Conservation (phyloP, 2,888 invertebrate species). For the Helobdella robusta region DNA sequence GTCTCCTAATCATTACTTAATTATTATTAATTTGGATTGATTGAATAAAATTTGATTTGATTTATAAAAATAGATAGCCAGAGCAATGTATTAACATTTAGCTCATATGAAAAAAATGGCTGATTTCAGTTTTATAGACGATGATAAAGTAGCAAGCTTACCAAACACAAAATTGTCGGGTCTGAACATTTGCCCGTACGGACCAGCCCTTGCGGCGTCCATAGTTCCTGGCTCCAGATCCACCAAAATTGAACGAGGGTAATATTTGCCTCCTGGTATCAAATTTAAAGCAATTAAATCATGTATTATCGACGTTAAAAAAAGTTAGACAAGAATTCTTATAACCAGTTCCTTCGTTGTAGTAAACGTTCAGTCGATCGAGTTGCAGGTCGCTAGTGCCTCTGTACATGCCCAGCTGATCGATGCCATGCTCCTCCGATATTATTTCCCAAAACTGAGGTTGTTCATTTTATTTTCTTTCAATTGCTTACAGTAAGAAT, state of each 20-base stretch:
- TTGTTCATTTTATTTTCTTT: no score
- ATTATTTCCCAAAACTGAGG: constrained; percentile 45
- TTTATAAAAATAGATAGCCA: background rate
- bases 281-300: background rate
- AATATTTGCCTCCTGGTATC: constrained; percentile 52
- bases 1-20: no score
- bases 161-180: constrained; percentile 69
- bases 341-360: constrained; percentile 65
- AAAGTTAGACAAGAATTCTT: background rate
- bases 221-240: constrained; percentile 92
- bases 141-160: background rate
- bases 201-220: constrained; percentile 75
- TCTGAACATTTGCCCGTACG: constrained; percentile 24
- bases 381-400: constrained; percentile 38
- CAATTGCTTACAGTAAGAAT: no score
- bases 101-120: background rate
- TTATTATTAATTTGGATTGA: no score
- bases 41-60: no score
- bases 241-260: constrained; percentile 21
- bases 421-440: constrained; percentile 46
- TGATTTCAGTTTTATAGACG: no score
- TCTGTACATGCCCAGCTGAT: constrained; percentile 41
- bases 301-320: background rate
- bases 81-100: background rate
- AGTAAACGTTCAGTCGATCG: constrained; percentile 63